A percentile compares a stretch with the other conserved stretches of the same genome.
Conservation (phyloP, 2,113 vertebrate genomes). For the Pygoscelis antarcticus region DNA sequence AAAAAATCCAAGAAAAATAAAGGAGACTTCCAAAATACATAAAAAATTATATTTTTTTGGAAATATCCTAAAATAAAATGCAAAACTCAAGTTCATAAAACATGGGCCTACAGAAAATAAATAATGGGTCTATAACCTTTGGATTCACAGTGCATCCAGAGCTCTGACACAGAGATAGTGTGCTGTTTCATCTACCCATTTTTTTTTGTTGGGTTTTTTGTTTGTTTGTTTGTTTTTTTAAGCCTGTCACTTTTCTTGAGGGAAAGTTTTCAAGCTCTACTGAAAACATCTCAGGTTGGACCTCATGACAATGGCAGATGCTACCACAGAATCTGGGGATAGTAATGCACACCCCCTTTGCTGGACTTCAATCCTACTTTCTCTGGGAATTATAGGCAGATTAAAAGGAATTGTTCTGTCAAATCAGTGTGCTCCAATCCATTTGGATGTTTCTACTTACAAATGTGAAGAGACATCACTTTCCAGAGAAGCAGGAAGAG, state of each 20-base stretch:
- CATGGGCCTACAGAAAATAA: background rate
- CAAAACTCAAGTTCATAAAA: background rate
- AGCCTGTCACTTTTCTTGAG: background rate
- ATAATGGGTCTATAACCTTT: background rate
- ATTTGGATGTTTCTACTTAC: background rate
- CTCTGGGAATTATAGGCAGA: background rate
- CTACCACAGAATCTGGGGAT: background rate
- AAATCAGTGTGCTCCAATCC: background rate
- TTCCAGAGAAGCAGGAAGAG: background rate
- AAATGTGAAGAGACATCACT: background rate
- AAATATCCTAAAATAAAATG: background rate
- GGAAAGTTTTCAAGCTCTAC: background rate
- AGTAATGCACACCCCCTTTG: background rate
- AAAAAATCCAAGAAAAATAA: background rate
- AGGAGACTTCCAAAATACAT: background rate
- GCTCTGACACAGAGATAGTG: background rate
- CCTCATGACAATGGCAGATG: background rate
- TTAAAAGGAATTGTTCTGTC: background rate
- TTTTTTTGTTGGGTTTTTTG: background rate
- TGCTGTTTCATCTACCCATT: background rate
- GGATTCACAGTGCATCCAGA: background rate
- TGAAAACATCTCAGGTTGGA: background rate
- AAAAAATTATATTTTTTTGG: fast-evolving
- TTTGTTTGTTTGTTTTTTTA: background rate
- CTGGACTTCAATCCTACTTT: background rate